phyloP scores from a whole-genome alignment of 2,113 vertebrate species.

The Cyprinodon tularosa region DNA sequence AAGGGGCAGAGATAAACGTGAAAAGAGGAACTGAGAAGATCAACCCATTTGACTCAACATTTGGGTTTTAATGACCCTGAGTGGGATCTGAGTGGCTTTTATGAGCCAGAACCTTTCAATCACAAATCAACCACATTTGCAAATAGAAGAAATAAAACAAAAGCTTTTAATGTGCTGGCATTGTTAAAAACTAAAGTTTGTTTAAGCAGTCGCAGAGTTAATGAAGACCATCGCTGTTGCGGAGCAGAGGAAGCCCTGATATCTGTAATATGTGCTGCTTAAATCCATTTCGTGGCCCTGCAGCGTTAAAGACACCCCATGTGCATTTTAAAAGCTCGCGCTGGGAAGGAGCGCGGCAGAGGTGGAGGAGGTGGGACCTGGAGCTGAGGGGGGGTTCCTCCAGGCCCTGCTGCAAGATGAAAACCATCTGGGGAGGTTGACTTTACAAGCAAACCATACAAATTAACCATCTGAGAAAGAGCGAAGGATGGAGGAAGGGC shows the following conservation, averaged over 20 bases:
- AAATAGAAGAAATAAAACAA: conserved; percentile 26
- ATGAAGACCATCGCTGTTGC: neutral
- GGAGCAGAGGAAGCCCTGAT: neutral
- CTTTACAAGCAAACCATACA: conserved; percentile 79
- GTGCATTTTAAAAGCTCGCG: conserved; percentile 9
- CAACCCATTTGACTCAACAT: conserved; percentile 22
- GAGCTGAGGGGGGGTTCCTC: conserved; percentile 64
- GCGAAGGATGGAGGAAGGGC: conserved; percentile 16
- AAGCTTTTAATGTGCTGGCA: conserved; percentile 35
- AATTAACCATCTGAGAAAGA: conserved; percentile 75
- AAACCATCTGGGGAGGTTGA: conserved; percentile 82
- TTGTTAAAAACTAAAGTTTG: conserved; percentile 17
- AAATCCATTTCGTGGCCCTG: neutral
- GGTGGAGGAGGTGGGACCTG: conserved; percentile 36
- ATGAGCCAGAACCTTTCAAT: conserved; percentile 41
- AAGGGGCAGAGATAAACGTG: conserved; percentile 9
- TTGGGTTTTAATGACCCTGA: conserved; percentile 40
- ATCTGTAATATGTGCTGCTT: neutral
- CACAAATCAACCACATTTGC: conserved; percentile 43
- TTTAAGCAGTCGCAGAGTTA: neutral
- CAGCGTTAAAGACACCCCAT: neutral
- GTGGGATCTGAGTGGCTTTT: conserved; percentile 33
- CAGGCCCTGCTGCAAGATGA: conserved; percentile 76
- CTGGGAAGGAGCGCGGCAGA: neutral
- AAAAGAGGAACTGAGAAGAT: conserved; percentile 11